Conservation (phyloP, 2,888 invertebrate genomes). For the Heliconius ethilla region DNA sequence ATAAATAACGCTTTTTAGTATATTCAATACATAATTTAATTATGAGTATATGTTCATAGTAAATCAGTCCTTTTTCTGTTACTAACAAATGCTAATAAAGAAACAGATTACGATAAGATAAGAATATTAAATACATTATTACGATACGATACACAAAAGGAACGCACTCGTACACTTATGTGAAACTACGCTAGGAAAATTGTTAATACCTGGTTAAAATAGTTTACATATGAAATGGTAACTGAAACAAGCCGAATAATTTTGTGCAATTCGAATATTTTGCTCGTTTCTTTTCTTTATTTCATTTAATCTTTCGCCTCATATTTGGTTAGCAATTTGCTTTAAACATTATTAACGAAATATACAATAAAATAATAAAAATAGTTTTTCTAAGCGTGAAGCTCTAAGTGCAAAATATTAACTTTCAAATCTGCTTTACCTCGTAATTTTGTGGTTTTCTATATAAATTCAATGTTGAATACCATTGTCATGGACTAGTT, state of each 20-base stretch:
- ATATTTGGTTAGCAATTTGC: conserved; percentile 4
- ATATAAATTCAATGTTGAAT: conserved; percentile 43
- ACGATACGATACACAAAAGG: not conserved
- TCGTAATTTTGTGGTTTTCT: conserved; percentile 56
- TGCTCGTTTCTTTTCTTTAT: not conserved
- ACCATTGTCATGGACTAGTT: conserved; percentile 51
- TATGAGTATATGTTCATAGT: conserved; percentile 11
- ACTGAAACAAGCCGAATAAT: conserved; percentile 57
- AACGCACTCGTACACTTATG: conserved; percentile 18
- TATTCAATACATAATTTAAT: conserved; percentile 3
- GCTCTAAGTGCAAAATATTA: conserved; percentile 50
- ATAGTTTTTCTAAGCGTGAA: conserved; percentile 27
- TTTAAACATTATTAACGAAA: conserved; percentile 20
- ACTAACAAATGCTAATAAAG: conserved; percentile 17
- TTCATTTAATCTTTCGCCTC: conserved; percentile 4
- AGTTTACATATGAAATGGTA: conserved; percentile 60
- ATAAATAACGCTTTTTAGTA: not conserved
- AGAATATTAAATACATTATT: not conserved
- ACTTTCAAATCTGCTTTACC: conserved; percentile 60
- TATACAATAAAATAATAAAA: conserved; percentile 32
- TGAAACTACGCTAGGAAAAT: conserved; percentile 30
- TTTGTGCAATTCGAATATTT: conserved; percentile 52
- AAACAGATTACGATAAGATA: not conserved
- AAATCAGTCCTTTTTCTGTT: conserved; percentile 17
- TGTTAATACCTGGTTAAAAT: conserved; percentile 52